Evolutionary conservation across 2,113 vertebrate genomes (phyloP).

Genomic region (Seriola aureovittata): DNA sequence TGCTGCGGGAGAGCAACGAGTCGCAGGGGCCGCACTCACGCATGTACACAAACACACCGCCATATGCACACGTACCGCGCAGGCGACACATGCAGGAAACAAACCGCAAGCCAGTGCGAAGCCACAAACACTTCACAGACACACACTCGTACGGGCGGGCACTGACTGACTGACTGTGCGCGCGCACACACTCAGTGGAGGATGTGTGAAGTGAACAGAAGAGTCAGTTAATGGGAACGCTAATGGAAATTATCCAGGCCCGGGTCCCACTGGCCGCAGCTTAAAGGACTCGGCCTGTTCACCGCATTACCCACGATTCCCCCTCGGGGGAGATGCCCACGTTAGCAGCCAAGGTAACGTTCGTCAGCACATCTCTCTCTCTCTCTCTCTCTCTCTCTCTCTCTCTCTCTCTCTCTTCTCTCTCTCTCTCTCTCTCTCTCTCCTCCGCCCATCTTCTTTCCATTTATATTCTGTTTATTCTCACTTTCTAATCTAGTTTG

Average conservation of each 20-base stretch:
- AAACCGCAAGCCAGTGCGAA: slow-evolving; percentile 9
- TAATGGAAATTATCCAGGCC: slow-evolving; percentile 59
- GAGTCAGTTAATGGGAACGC: slow-evolving; percentile 52
- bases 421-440: not conserved
- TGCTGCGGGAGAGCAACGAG: slow-evolving; percentile 17
- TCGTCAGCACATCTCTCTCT: not conserved
- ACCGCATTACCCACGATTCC: slow-evolving; percentile 55
- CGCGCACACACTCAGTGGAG: slow-evolving; percentile 4
- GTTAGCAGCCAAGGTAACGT: slow-evolving; percentile 52
- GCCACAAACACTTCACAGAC: not conserved
- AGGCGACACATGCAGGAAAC: not conserved
- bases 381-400: not conserved
- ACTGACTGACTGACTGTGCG: not conserved
- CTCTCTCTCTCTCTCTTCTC: not conserved
- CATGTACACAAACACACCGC: slow-evolving; percentile 5
- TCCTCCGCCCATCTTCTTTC: not conserved
- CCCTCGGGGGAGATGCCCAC: slow-evolving; percentile 20
- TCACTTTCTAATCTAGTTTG: slow-evolving; percentile 16
- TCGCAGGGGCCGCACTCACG: slow-evolving; percentile 3
- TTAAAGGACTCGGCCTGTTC: slow-evolving; percentile 55
- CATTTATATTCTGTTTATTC: slow-evolving; percentile 13
- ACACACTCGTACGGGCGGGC: not conserved
- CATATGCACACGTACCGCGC: not conserved
- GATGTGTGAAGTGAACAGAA: slow-evolving; percentile 18
- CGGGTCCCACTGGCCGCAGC: slow-evolving; percentile 53